Percentiles rank a stretch among this genome's conserved stretches.
These are phyloP conservation scores for Chloroceryle inda DNA, from an alignment of 2,797 vertebrate genomes.

Conservation along the genomic window DNA sequence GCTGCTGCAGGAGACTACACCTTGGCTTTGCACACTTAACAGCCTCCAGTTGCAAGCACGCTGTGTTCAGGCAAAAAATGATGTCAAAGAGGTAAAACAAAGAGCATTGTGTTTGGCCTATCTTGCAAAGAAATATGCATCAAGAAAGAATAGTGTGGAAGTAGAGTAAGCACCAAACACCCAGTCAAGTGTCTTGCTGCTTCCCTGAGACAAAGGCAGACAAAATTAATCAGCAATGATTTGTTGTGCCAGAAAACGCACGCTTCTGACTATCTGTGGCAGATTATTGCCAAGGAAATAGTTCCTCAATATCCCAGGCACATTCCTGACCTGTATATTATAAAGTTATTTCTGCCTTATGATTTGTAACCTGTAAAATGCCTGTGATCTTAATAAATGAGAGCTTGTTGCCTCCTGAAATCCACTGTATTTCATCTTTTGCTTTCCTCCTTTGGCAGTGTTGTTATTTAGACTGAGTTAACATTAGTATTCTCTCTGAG, in stretches of 20 bases:
- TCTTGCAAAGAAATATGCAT: constrained; percentile 64
- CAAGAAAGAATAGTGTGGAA: neutral
- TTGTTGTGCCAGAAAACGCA: constrained; percentile 63
- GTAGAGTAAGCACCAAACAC: constrained; percentile 28
- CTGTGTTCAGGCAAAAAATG: neutral
- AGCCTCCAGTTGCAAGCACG: neutral
- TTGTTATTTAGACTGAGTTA: constrained; percentile 74
- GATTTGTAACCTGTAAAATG: constrained; percentile 75
- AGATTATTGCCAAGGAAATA: constrained; percentile 74
- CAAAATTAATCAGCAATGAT: constrained; percentile 73
- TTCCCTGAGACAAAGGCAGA: constrained; percentile 71
- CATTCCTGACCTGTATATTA: constrained; percentile 77
- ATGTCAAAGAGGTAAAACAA: constrained; percentile 54
- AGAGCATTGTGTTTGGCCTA: constrained; percentile 44
- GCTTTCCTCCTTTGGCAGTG: constrained; percentile 70
- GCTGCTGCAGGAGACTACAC: neutral
- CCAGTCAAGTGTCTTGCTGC: constrained; percentile 21
- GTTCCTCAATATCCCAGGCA: constrained; percentile 72
- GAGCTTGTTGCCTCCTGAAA: constrained; percentile 72
- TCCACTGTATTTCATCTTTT: constrained; percentile 72
- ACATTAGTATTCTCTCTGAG: constrained; percentile 74
- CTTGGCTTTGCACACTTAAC: neutral
- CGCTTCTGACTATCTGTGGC: constrained; percentile 63
- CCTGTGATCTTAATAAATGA: constrained; percentile 76
- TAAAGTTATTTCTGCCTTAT: constrained; percentile 73